Evolutionary conservation across 37 sponge, comb jelly and placozoan genomes (phyloP).

Genomic region (Theonella swinhoei): DNA sequence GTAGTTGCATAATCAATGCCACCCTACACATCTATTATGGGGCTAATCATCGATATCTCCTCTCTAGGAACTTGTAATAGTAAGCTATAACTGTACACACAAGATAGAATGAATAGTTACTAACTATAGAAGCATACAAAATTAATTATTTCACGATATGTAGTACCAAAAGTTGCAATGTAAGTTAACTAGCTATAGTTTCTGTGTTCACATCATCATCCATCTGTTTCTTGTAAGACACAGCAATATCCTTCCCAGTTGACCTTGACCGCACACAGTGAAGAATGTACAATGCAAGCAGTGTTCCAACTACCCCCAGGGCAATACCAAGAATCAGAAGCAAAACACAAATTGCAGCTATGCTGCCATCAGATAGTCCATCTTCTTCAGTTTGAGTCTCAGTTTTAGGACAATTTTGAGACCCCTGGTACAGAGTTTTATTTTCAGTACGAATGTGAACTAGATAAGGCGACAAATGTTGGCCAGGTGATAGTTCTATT

Average conservation of each 20-base stretch:
- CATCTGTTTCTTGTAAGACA: conserved; percentile 40
- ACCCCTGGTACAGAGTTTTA: not conserved
- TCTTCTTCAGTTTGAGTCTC: not conserved
- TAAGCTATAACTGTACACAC: too few species aligned
- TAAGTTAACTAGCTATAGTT: too few species aligned
- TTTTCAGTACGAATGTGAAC: not conserved
- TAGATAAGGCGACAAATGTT: not conserved
- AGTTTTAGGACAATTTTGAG: not conserved
- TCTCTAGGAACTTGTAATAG: too few species aligned
- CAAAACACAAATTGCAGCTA: conserved; percentile 17
- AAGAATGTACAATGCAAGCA: not conserved
- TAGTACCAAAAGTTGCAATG: too few species aligned
- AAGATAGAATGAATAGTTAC: too few species aligned
- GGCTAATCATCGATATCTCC: too few species aligned
- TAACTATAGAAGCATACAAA: too few species aligned
- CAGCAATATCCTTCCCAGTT: not conserved
- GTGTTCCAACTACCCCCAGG: not conserved
- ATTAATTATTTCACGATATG: too few species aligned
- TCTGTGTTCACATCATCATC: too few species aligned
- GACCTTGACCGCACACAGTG: not conserved
- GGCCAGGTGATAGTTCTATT: not conserved
- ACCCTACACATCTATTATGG: too few species aligned
- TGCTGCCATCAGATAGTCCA: conserved; percentile 6
- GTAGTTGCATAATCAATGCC: too few species aligned
- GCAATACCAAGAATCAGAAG: conserved; percentile 16